Evolutionary conservation across 2,888 invertebrate genomes (phyloP).

Genomic region (Lydus trimaculatus): DNA sequence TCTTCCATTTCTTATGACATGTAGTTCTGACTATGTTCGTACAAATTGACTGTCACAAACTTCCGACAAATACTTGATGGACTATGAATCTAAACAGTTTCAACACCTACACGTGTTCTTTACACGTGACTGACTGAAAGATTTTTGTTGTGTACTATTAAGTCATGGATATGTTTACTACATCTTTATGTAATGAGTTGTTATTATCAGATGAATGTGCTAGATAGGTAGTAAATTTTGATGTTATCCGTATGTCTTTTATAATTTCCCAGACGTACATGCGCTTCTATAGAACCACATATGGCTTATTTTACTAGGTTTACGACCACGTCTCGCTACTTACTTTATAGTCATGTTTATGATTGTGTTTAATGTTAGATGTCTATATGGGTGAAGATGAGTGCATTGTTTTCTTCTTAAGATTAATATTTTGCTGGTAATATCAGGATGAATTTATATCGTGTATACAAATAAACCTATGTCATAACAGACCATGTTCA

Average conservation of each 20-base stretch:
- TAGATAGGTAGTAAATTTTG: background rate
- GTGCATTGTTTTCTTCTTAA: slow-evolving; percentile 27
- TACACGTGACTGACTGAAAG: too few species aligned
- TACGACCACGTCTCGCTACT: slow-evolving; percentile 26
- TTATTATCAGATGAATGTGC: too few species aligned
- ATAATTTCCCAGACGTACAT: background rate
- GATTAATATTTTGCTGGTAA: slow-evolving; percentile 22
- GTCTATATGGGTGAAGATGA: slow-evolving; percentile 17
- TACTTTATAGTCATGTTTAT: slow-evolving; percentile 33
- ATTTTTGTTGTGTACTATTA: too few species aligned
- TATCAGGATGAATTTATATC: slow-evolving; percentile 19
- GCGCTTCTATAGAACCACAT: slow-evolving; percentile 8
- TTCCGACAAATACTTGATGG: background rate
- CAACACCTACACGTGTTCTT: background rate
- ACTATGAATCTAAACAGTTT: background rate
- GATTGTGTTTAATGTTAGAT: slow-evolving; percentile 30
- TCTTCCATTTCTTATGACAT: too few species aligned
- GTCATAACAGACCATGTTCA: background rate
- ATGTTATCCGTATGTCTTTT: background rate
- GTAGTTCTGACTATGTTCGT: background rate
- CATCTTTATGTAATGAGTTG: background rate
- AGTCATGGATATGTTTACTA: background rate
- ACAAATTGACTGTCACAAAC: background rate
- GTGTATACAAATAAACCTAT: background rate
- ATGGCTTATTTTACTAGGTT: slow-evolving; percentile 25